Evolutionary conservation across 2,888 invertebrate species (phyloP).

Genomic region (Perithous albicinctus): DNA sequence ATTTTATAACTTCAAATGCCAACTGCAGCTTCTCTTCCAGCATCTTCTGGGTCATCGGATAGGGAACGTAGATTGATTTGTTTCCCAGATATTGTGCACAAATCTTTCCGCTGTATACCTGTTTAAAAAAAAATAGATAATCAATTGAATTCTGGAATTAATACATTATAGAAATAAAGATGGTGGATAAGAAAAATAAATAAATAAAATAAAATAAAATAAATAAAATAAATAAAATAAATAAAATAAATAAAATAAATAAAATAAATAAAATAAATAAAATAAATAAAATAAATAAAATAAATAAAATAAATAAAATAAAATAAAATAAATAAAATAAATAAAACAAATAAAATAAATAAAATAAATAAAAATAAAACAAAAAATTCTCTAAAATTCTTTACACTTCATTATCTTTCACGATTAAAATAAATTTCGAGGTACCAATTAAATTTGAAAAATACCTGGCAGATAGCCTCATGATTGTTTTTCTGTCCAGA

Average conservation of each 20-base stretch:
- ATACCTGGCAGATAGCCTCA: constrained; percentile 81
- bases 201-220: too few species aligned
- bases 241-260: too few species aligned
- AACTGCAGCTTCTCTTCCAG: constrained; percentile 93
- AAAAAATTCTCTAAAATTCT: too few species aligned
- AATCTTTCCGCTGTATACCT: constrained; percentile 92
- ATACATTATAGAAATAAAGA: neutral
- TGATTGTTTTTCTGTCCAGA: constrained; percentile 78
- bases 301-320: too few species aligned
- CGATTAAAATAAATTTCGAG: too few species aligned
- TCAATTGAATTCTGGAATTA: neutral
- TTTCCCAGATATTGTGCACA: constrained; percentile 93
- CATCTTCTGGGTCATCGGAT: constrained; percentile 90
- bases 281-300: too few species aligned
- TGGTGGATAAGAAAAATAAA: neutral
- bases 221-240: too few species aligned
- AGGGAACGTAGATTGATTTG: constrained; percentile 94
- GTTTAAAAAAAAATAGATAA: constrained; percentile 78
- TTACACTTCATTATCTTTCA: too few species aligned
- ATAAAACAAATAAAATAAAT: too few species aligned
- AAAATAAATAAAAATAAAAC: too few species aligned
- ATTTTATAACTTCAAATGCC: constrained; percentile 94
- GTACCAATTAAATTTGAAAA: neutral
- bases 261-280: too few species aligned
- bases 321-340: too few species aligned